Conservation (phyloP, 2,888 invertebrate species). For the Eucera pruinosa region DNA sequence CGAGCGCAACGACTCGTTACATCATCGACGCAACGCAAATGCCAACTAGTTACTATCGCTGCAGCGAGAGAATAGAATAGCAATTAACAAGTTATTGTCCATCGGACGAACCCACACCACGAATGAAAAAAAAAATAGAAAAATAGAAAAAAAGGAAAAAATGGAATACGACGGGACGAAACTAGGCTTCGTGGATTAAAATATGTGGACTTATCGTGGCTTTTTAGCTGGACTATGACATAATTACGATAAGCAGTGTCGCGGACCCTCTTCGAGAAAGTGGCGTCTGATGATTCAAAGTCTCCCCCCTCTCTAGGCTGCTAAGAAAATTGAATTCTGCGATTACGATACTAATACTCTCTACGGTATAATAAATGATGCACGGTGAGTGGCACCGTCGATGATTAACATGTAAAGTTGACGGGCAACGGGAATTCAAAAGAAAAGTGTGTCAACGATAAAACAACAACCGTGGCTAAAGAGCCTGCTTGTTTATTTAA, state of each 20-base stretch:
- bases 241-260: slow-evolving; percentile 48
- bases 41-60: slow-evolving; percentile 6
- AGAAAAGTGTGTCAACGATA: slow-evolving; percentile 60
- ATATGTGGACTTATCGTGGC: slow-evolving; percentile 21
- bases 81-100: slow-evolving; percentile 41
- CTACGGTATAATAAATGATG: slow-evolving; percentile 30
- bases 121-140: neutral
- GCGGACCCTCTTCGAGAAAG: slow-evolving; percentile 32
- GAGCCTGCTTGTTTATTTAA: slow-evolving; percentile 46
- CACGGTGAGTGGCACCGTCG: neutral
- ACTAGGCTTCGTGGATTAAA: slow-evolving; percentile 33
- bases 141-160: neutral
- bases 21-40: slow-evolving; percentile 51
- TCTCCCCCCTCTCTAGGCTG: neutral
- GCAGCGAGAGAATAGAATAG: neutral
- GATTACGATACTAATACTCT: slow-evolving; percentile 18
- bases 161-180: neutral
- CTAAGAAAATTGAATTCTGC: slow-evolving; percentile 30
- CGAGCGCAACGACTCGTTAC: slow-evolving; percentile 58
- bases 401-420: slow-evolving; percentile 35
- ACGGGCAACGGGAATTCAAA: slow-evolving; percentile 33
- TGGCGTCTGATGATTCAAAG: slow-evolving; percentile 35
- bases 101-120: neutral
- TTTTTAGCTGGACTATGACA: slow-evolving; percentile 41
- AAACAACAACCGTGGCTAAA: slow-evolving; percentile 43